These are phyloP conservation scores for Siderastrea siderea DNA, from an alignment of 92 coral and sea anemone species.

Conservation along the genomic window DNA sequence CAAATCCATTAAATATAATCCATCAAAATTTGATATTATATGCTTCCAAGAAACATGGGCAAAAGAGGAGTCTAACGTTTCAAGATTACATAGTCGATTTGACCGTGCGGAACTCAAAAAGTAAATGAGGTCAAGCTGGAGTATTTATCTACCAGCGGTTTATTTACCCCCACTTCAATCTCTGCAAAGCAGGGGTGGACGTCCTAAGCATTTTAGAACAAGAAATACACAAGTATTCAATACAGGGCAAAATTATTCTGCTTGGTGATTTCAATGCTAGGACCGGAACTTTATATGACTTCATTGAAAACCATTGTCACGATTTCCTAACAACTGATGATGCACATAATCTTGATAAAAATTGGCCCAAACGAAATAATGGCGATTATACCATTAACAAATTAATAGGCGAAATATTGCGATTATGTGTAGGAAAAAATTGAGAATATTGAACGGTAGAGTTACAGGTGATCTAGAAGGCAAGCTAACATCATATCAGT, in stretches of 20 bases:
- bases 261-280: too few species aligned
- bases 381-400: too few species aligned
- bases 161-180: background rate
- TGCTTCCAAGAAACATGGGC: constrained; percentile 2
- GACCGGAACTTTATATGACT: too few species aligned
- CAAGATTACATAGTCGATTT: background rate
- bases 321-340: too few species aligned
- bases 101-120: background rate
- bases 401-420: background rate
- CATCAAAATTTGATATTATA: background rate
- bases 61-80: background rate
- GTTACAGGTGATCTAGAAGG: too few species aligned
- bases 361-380: too few species aligned
- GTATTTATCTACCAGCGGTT: background rate
- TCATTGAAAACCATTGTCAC: too few species aligned
- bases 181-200: too few species aligned
- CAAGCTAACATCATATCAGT: background rate
- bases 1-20: background rate
- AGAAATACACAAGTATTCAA: too few species aligned
- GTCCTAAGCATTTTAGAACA: too few species aligned
- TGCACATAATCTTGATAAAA: too few species aligned
- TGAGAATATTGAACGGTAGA: constrained; percentile 1
- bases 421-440: background rate
- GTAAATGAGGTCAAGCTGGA: background rate
- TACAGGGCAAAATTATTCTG: too few species aligned